phyloP scores from a whole-genome alignment of 2,113 vertebrate genomes.

The Gallinago jamesoni region DNA sequence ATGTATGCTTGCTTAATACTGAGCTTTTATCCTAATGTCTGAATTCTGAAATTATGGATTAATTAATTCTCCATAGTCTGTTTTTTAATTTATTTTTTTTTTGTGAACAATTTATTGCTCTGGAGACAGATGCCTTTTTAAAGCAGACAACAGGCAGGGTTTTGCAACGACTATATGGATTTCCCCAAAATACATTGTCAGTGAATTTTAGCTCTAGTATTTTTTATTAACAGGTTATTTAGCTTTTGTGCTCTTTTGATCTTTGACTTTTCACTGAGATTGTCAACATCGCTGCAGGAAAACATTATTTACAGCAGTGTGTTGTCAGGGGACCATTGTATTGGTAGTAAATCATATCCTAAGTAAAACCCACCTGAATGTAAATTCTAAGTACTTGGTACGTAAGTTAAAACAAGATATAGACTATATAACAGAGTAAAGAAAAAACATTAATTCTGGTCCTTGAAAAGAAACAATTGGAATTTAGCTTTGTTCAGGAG shows the following conservation, averaged over 20 bases:
- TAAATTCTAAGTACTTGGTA: not conserved
- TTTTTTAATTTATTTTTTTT: not conserved
- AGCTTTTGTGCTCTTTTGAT: not conserved
- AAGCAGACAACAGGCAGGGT: not conserved
- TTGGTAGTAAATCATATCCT: not conserved
- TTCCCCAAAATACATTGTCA: not conserved
- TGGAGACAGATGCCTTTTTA: not conserved
- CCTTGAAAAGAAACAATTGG: not conserved
- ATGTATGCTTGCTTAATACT: not conserved
- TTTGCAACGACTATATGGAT: not conserved
- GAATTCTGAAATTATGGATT: not conserved
- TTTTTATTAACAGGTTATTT: slow-evolving; percentile 7
- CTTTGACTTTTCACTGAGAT: not conserved
- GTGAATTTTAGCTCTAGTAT: not conserved
- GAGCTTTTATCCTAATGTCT: not conserved
- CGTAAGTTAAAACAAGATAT: not conserved
- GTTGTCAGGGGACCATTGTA: not conserved
- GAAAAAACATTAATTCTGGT: not conserved
- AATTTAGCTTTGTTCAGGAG: not conserved
- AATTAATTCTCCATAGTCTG: not conserved
- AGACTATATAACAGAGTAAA: not conserved
- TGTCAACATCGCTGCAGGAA: not conserved
- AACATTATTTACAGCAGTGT: not conserved
- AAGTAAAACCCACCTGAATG: not conserved
- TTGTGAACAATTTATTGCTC: not conserved